A percentile compares a stretch with the other conserved stretches of the same genome.
Evolutionary conservation across 2,888 invertebrate species (phyloP).

Genomic region (Artemia sinica): DNA sequence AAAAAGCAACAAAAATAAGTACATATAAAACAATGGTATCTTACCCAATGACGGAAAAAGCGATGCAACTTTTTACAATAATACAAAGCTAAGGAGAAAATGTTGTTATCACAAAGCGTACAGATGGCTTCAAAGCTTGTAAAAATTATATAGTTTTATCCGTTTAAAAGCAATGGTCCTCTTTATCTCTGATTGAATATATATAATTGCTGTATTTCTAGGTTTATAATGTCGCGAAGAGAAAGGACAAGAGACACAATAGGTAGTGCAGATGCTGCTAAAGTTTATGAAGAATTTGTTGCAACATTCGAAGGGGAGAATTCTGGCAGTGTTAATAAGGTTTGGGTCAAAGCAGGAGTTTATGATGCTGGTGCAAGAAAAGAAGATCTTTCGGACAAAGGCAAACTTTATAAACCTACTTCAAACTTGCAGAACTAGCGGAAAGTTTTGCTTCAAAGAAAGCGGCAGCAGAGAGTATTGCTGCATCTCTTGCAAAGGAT

Average conservation of each 20-base stretch:
- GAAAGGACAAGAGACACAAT: slow-evolving; percentile 14
- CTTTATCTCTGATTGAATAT: too few relatives aligned
- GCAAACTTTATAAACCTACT: slow-evolving; percentile 78
- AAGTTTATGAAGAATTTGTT: slow-evolving; percentile 92
- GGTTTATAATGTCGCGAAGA: slow-evolving; percentile 23
- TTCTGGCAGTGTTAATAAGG: slow-evolving; percentile 53
- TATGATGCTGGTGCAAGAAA: slow-evolving; percentile 85
- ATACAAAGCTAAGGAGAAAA: too few relatives aligned
- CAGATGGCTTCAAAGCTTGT: too few relatives aligned
- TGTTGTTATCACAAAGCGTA: too few relatives aligned
- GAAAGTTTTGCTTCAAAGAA: slow-evolving; percentile 36
- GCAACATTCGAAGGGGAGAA: slow-evolving; percentile 71
- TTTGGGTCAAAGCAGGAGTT: slow-evolving; percentile 95
- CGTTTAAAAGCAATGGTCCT: too few relatives aligned
- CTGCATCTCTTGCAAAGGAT: slow-evolving; percentile 47
- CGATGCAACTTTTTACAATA: too few relatives aligned
- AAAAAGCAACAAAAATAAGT: too few relatives aligned
- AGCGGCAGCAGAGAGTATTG: slow-evolving; percentile 38
- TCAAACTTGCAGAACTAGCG: slow-evolving; percentile 49
- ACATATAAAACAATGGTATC: too few relatives aligned
- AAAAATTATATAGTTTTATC: too few relatives aligned
- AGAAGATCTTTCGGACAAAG: slow-evolving; percentile 72
- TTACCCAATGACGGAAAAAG: too few relatives aligned
- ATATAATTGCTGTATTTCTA: slow-evolving; percentile 17
- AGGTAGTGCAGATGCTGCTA: slow-evolving; percentile 25